Conservation (phyloP, 2,113 vertebrate genomes). For the Apodemus speciosus region DNA sequence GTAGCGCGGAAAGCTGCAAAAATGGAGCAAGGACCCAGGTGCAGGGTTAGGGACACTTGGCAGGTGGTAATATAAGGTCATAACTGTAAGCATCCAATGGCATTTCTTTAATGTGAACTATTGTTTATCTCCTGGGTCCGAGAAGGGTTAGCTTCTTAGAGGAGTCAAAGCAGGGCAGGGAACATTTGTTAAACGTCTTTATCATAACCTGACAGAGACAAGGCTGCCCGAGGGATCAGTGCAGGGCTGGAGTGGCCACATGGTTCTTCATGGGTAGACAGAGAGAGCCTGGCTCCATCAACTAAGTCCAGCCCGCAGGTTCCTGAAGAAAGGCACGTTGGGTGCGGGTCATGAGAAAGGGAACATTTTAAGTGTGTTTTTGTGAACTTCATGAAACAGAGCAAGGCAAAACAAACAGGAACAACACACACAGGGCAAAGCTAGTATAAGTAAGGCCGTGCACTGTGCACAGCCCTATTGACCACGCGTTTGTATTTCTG, state of each 20-base stretch:
- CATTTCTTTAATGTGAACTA: background rate
- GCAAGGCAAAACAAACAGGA: background rate
- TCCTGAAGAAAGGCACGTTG: background rate
- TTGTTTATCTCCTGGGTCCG: background rate
- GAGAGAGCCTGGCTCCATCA: fast-evolving
- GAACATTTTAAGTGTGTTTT: background rate
- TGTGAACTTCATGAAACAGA: background rate
- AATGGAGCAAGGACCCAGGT: background rate
- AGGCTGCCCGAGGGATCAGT: fast-evolving
- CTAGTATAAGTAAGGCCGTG: background rate
- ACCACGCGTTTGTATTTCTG: background rate
- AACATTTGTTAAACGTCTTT: background rate
- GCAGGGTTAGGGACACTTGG: background rate
- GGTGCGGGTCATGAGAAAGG: background rate
- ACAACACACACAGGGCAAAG: background rate
- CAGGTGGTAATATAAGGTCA: background rate
- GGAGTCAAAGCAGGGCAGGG: background rate
- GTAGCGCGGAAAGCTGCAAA: background rate
- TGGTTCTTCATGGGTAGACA: too few species aligned
- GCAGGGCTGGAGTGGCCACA: background rate
- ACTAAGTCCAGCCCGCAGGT: too few species aligned
- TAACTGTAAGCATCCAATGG: background rate
- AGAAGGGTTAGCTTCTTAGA: background rate
- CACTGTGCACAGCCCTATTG: background rate
- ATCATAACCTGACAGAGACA: background rate